Evolutionary conservation across 2,888 invertebrate genomes (phyloP), one percentile per base, ranked within the genome.

Genomic region (Serrognathus titanus): DNA sequence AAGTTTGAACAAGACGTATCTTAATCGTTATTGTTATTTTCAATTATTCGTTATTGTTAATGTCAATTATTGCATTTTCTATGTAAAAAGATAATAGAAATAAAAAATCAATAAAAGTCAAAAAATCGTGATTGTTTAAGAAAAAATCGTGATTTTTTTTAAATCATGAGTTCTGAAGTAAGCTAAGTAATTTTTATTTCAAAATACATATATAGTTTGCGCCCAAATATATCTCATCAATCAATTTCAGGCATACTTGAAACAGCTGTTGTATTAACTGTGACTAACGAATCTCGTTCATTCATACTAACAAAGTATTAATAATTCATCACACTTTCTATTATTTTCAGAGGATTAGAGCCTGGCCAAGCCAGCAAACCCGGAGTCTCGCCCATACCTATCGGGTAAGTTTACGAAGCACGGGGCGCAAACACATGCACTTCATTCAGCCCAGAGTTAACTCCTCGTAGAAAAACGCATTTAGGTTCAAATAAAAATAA

Each of bases 321-420:
- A 48, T 48, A 53, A 55, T 55, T 55, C 49, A 58, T 55, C 58
- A 55, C 55, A 55, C 52, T 56, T 58, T 58, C 55, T 57, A 41
- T 82, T 75, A 73, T 75, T 85, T 85, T 80, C 84, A 85, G 85
- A 83, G 84, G 84, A 72, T 80, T 85, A 83, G 85, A 78, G 70
- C 75, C 78, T 62, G 74, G 75, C 66, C 77, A 77, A 72, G 74
- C 75, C 72, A 76, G 61, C 62, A 77, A 78, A 75, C 78, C 75
- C 73, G 75, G 75, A 69, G 74, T 75, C 71, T 76, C 77, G 70
- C 77, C 77, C 81, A 79, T 84, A 83, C 82, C 82, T 85, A 79
- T 63, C 59, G 84, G 85, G 85, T 85, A 85, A 85, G 82, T 83
- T 57, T 36, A 51, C 9, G 35, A 49, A 41, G 20, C 31, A 45